phyloP scores from a whole-genome alignment of 2,888 invertebrate genomes.

The Eupithecia exiguata region DNA sequence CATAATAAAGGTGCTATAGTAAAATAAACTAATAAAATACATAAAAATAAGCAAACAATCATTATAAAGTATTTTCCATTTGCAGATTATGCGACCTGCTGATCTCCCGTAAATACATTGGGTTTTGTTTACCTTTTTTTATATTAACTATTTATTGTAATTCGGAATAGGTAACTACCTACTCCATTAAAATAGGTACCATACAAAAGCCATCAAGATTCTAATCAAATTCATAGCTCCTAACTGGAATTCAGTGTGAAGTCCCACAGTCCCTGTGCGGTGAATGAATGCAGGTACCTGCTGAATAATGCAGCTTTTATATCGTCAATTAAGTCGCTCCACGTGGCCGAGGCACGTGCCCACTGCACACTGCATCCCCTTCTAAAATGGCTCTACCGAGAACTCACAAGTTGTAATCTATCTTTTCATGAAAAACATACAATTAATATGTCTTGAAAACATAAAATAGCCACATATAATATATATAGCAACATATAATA shows the following conservation, averaged over 20 bases:
- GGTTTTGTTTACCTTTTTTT: too few species aligned
- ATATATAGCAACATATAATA: too few species aligned
- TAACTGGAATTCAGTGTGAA: conserved; percentile 4
- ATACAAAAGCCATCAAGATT: neutral
- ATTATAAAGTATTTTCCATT: neutral
- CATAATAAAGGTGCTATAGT: too few species aligned
- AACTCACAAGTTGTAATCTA: neutral
- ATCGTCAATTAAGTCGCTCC: conserved; percentile 28
- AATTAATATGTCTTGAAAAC: neutral
- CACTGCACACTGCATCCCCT: conserved; percentile 6
- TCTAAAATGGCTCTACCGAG: neutral
- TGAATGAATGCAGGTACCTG: conserved; percentile 19
- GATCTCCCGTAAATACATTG: too few species aligned
- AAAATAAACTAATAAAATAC: too few species aligned
- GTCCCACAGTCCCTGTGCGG: neutral
- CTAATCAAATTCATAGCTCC: neutral
- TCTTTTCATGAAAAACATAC: neutral
- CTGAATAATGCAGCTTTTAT: conserved; percentile 32
- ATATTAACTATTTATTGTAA: too few species aligned
- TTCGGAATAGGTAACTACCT: too few species aligned
- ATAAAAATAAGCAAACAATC: neutral
- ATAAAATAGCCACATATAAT: too few species aligned
- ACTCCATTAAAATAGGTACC: neutral
- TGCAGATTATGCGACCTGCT: neutral
- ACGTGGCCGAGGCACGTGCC: conserved; percentile 15